Evolutionary conservation across 2,113 vertebrate genomes (phyloP).

Genomic region (Sisor rabdophorus): DNA sequence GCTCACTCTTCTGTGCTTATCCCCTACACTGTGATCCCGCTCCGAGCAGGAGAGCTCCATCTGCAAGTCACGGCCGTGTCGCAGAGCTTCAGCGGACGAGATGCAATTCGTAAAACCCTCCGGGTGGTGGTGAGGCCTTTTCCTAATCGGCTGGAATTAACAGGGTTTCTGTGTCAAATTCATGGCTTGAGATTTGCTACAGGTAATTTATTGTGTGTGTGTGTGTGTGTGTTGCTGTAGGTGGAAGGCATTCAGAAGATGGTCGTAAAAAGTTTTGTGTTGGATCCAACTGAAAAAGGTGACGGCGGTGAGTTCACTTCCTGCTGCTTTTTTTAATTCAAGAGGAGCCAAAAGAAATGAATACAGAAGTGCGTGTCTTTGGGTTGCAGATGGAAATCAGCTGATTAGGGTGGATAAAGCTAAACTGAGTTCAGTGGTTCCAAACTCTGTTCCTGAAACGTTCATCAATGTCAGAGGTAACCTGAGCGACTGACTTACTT

Average conservation of each 20-base stretch:
- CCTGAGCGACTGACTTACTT: neutral
- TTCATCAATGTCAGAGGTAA: slow-evolving; percentile 66
- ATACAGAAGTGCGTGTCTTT: slow-evolving; percentile 2
- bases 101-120: slow-evolving; percentile 67
- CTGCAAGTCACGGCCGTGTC: slow-evolving; percentile 65
- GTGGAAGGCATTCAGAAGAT: slow-evolving; percentile 70
- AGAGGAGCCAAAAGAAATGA: neutral
- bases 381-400: slow-evolving; percentile 56
- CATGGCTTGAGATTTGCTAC: too few relatives aligned
- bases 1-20: slow-evolving; percentile 60
- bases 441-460: slow-evolving; percentile 61
- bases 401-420: slow-evolving; percentile 43
- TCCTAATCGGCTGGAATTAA: too few relatives aligned
- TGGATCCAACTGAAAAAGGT: slow-evolving; percentile 61
- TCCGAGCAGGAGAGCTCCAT: slow-evolving; percentile 63
- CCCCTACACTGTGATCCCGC: slow-evolving; percentile 67
- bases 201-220: neutral
- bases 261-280: slow-evolving; percentile 58
- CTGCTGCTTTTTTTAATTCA: neutral
- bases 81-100: slow-evolving; percentile 46
- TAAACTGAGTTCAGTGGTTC: slow-evolving; percentile 62
- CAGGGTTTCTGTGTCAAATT: too few relatives aligned
- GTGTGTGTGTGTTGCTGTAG: slow-evolving; percentile 54
- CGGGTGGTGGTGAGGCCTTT: slow-evolving; percentile 65
- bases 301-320: slow-evolving; percentile 50